Conservation (phyloP, 2,113 vertebrate species). For the Pardalotus punctatus region DNA sequence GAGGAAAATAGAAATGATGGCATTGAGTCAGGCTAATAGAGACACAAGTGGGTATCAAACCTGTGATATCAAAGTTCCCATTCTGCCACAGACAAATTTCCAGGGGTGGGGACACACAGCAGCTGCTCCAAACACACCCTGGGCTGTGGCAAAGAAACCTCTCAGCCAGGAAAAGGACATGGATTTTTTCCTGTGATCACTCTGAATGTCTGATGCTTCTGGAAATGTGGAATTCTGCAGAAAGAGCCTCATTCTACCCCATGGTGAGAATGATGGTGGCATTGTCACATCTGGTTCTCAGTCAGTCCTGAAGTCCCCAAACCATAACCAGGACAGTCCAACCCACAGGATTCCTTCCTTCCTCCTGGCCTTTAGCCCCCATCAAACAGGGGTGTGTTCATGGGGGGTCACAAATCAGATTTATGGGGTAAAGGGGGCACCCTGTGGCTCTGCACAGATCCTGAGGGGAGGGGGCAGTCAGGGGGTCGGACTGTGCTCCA, state of each 20-base stretch:
- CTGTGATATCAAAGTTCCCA: background rate
- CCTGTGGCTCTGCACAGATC: background rate
- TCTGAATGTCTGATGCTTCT: background rate
- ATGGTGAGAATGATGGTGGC: background rate
- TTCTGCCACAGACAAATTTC: background rate
- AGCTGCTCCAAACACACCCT: background rate
- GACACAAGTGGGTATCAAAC: background rate
- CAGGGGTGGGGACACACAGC: background rate
- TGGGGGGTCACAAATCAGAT: background rate
- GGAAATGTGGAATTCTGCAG: background rate
- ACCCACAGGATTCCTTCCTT: background rate
- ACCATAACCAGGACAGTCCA: background rate
- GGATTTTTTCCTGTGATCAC: background rate
- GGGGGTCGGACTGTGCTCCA: too few relatives aligned
- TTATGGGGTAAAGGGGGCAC: background rate
- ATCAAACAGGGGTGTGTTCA: background rate
- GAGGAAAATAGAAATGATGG: background rate
- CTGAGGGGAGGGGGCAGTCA: too few relatives aligned
- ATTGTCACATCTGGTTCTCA: background rate
- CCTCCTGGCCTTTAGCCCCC: background rate
- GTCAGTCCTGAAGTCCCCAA: background rate
- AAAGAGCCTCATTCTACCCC: background rate
- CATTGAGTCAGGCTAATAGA: background rate
- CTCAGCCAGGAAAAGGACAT: background rate
- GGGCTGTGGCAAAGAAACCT: fast-evolving